Percentiles rank a stretch among this genome's conserved stretches.
These are phyloP conservation scores for Andrena hattorfiana DNA, from an alignment of 2,888 invertebrate genomes.

Conservation along the genomic window DNA sequence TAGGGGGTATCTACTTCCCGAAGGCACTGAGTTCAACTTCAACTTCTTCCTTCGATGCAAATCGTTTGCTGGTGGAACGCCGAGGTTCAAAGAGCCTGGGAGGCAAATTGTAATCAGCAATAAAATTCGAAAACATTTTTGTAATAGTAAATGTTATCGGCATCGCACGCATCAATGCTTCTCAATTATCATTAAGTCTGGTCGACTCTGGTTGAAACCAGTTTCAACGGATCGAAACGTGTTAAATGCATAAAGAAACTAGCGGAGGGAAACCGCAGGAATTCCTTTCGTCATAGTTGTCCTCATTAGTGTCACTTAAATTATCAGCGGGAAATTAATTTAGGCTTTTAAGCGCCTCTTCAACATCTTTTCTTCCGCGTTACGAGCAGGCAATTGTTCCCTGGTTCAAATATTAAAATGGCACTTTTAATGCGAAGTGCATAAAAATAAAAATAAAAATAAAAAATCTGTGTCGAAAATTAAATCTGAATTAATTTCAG, in stretches of 20 bases:
- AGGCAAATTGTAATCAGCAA: not conserved
- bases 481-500: too few species aligned
- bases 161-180: slow-evolving; percentile 15
- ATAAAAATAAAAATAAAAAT: too few species aligned
- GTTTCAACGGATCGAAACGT: slow-evolving; percentile 33
- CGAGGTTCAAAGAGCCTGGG: too few species aligned
- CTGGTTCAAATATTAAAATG: too few species aligned
- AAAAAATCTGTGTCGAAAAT: too few species aligned
- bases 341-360: too few species aligned
- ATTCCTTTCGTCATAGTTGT: not conserved
- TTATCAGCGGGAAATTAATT: too few species aligned
- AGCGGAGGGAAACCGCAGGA: not conserved
- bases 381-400: too few species aligned
- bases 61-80: not conserved
- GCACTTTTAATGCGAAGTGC: too few species aligned
- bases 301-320: not conserved
- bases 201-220: slow-evolving; percentile 52
- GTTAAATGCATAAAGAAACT: not conserved
- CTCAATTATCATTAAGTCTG: slow-evolving; percentile 37
- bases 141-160: slow-evolving; percentile 17
- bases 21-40: not conserved
- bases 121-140: slow-evolving; percentile 16
- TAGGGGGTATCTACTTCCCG: not conserved
- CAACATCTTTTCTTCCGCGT: too few species aligned
- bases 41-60: not conserved